phyloP scores from a whole-genome alignment of 2,113 vertebrate genomes.

The Danionella cerebrum region DNA sequence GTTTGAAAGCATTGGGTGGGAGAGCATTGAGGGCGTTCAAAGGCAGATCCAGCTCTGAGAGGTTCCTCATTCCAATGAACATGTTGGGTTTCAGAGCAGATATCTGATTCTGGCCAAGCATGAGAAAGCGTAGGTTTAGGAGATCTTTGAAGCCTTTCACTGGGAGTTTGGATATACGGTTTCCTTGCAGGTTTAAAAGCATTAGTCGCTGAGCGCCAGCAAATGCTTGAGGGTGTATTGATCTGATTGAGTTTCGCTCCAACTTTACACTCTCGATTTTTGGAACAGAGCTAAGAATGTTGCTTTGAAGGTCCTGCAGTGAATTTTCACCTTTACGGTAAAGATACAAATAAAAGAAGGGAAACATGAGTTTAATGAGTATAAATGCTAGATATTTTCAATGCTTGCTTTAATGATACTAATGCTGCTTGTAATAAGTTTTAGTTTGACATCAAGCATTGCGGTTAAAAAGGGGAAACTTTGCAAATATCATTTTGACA shows the following conservation, averaged over 20 bases:
- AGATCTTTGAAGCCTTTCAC: constrained; percentile 59
- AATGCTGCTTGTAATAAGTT: too few species aligned
- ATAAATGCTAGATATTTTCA: not conserved
- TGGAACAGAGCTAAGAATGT: constrained; percentile 47
- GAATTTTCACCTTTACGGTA: constrained; percentile 57
- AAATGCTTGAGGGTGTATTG: constrained; percentile 59
- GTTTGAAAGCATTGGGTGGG: constrained; percentile 58
- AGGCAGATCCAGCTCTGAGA: constrained; percentile 65
- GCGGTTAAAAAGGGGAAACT: too few species aligned
- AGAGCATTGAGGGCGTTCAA: constrained; percentile 54
- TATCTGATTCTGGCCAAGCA: constrained; percentile 68
- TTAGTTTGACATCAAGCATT: too few species aligned
- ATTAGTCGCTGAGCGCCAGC: constrained; percentile 56
- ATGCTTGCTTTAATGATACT: too few species aligned
- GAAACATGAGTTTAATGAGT: not conserved
- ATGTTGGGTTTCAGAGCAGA: constrained; percentile 52
- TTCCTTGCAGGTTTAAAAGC: constrained; percentile 65
- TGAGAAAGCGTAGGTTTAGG: constrained; percentile 66
- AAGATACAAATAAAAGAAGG: not conserved
- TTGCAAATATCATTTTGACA: too few species aligned
- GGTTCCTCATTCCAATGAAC: constrained; percentile 62
- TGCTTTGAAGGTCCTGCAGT: constrained; percentile 53
- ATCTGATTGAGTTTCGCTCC: constrained; percentile 61
- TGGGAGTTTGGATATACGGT: constrained; percentile 57
- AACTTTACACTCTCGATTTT: constrained; percentile 63